Evolutionary conservation across 2,797 vertebrate species (phyloP).

Genomic region (Saxicola maurus): DNA sequence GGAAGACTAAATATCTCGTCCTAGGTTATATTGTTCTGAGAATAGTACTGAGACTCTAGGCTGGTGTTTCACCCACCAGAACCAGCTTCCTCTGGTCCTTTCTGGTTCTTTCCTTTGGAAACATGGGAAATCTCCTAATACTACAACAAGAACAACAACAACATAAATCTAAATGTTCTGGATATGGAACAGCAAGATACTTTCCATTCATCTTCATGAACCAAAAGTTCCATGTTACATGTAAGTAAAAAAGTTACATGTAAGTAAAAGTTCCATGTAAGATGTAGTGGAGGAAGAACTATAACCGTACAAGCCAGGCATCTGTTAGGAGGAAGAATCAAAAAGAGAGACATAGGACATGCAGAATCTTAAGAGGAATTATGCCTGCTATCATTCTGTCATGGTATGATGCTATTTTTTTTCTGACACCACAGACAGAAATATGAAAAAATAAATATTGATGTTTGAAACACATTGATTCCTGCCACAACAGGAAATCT

Average conservation of each 20-base stretch:
- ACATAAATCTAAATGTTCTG: background rate
- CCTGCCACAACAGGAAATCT: background rate
- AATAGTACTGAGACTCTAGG: background rate
- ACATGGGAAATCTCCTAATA: background rate
- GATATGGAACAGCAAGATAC: background rate
- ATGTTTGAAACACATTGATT: background rate
- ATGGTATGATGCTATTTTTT: background rate
- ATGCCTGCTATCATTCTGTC: background rate
- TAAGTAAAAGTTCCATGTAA: background rate
- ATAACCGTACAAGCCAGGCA: background rate
- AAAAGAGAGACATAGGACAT: background rate
- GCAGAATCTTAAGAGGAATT: background rate
- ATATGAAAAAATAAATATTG: background rate
- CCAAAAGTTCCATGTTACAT: background rate
- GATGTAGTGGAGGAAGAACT: background rate
- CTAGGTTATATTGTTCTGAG: background rate
- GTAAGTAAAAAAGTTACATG: too few species aligned
- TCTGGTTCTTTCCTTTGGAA: background rate
- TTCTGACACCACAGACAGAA: background rate
- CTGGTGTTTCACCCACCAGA: background rate
- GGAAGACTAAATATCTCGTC: background rate
- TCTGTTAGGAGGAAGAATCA: background rate
- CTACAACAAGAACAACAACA: background rate
- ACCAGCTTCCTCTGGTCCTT: background rate
- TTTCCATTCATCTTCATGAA: background rate